These are phyloP conservation scores for Cotesia vestalis DNA, from an alignment of 1,140 invertebrate species.

Conservation along the genomic window DNA sequence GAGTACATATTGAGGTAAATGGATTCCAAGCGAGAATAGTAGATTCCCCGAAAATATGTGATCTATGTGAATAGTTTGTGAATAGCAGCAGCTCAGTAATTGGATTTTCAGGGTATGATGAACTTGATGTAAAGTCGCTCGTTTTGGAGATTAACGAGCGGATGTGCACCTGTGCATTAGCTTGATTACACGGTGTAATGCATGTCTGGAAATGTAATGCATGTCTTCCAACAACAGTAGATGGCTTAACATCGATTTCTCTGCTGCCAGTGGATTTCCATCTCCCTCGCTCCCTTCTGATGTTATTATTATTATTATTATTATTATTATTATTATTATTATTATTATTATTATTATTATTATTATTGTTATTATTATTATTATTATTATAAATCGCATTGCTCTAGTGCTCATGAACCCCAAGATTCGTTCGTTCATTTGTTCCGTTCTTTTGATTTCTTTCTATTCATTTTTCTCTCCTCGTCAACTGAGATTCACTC, in stretches of 20 bases:
- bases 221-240: conserved; percentile 13
- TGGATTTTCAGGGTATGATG: conserved; percentile 12
- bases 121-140: background rate
- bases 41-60: too few relatives aligned
- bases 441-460: background rate
- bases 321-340: too few relatives aligned
- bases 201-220: background rate
- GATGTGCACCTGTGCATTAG: conserved; percentile 24
- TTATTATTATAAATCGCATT: too few relatives aligned
- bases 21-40: too few relatives aligned
- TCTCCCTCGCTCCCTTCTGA: too few relatives aligned
- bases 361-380: too few relatives aligned
- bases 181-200: conserved; percentile 14
- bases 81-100: background rate
- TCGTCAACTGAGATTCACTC: conserved; percentile 9
- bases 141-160: conserved; percentile 22
- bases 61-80: background rate
- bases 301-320: too few relatives aligned
- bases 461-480: conserved; percentile 2
- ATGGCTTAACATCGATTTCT: conserved; percentile 5
- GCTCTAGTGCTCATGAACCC: too few relatives aligned
- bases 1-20: too few relatives aligned
- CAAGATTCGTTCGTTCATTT: too few relatives aligned
- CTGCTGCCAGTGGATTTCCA: background rate
- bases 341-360: too few relatives aligned